phyloP scores from a whole-genome alignment of 2,797 vertebrate species.

The Lophotriccus pileatus region DNA sequence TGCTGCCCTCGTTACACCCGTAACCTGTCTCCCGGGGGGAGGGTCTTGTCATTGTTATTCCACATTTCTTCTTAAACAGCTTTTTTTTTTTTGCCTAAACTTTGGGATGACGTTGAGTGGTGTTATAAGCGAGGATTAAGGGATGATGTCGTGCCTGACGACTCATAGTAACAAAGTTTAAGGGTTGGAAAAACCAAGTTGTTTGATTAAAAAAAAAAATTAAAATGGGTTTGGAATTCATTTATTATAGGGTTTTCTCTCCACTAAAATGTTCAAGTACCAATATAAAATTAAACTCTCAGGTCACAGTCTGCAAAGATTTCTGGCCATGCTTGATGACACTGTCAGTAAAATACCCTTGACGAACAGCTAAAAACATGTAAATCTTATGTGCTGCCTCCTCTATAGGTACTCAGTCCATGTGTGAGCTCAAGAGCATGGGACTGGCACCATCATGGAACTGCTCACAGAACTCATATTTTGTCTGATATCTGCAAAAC shows the following conservation, averaged over 20 bases:
- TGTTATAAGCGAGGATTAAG: neutral
- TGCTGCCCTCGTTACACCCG: neutral
- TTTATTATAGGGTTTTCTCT: neutral
- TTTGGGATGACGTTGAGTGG: neutral
- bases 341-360: neutral
- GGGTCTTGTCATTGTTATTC: neutral
- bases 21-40: neutral
- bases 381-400: neutral
- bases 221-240: neutral
- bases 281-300: neutral
- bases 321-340: neutral
- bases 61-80: neutral
- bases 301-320: neutral
- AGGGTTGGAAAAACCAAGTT: neutral
- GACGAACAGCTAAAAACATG: neutral
- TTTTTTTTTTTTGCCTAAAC: neutral
- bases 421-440: accelerated
- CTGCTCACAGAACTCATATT: neutral
- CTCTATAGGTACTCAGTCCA: neutral
- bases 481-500: neutral
- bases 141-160: neutral
- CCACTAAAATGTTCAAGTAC: neutral
- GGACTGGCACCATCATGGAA: neutral
- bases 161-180: neutral
- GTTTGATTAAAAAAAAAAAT: neutral